Evolutionary conservation across 1,140 invertebrate species (phyloP), one percentile per base, ranked within the genome.

Genomic region (Mya arenaria): DNA sequence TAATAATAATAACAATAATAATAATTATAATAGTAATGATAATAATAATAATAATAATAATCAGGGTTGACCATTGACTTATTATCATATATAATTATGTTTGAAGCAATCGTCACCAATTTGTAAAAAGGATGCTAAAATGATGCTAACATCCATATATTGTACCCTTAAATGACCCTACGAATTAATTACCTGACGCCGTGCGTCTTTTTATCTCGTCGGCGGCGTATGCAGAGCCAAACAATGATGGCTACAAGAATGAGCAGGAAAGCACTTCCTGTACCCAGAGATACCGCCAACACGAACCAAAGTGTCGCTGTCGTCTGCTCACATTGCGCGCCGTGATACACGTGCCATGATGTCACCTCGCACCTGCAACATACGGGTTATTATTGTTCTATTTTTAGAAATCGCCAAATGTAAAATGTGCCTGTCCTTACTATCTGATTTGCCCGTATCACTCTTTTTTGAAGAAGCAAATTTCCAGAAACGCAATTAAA

Each of bases 321-420:
- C 23, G 41, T 41, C 30, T 75, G 56, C 25, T 75, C 56, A 34
- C 73, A 75, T 25, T 41, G 58, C 5, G 39, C n/a, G 0, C 73
- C 73, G 30, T 75, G 73, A 30, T 75, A 75, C 34, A 75, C 73
- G 32, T 75, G 73, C 5, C 48, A 74, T 30, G 72, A 74, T 34
- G 72, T 74, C 23, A 8, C 28, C 23, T 74, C n/a, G 30, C 72
- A 74, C 28, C 72, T 74, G 17, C n/a, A n/a, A n/a, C n/a, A n/a
- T n/a, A n/a, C n/a, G n/a, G n/a, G n/a, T n/a, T n/a, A n/a, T n/a
- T n/a, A n/a, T n/a, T n/a, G n/a, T n/a, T n/a, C n/a, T n/a, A n/a
- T n/a, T n/a, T n/a, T n/a, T n/a, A n/a, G n/a, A n/a, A n/a, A n/a
- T n/a, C n/a, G n/a, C n/a, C n/a, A n/a, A n/a, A n/a, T n/a, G n/a